Conservation (phyloP, 2,888 invertebrate genomes). For the Zelleria hepariella region DNA sequence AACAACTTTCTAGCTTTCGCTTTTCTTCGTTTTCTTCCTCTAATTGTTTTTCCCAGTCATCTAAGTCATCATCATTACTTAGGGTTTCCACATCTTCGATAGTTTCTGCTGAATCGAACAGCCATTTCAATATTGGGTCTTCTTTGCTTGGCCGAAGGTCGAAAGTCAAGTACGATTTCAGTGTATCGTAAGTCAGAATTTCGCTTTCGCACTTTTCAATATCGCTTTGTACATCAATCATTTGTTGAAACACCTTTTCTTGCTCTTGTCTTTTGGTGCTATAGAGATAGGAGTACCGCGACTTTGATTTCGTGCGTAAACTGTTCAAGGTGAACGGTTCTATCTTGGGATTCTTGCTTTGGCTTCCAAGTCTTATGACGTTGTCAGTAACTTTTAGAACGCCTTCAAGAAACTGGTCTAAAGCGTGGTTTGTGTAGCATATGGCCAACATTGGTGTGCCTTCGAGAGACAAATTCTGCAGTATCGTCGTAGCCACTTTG, state of each 20-base stretch:
- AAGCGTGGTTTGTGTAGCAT: conserved; percentile 88
- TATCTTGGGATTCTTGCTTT: conserved; percentile 73
- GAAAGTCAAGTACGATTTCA: conserved; percentile 33
- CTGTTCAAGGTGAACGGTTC: conserved; percentile 63
- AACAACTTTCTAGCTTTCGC: conserved; percentile 40
- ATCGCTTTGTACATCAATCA: conserved; percentile 46
- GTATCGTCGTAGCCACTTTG: conserved; percentile 78
- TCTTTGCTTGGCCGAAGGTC: conserved; percentile 34
- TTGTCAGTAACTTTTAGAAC: conserved; percentile 69
- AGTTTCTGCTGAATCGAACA: conserved; percentile 33
- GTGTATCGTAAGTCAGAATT: conserved; percentile 36
- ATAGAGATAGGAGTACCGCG: conserved; percentile 47
- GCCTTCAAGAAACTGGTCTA: conserved; percentile 88
- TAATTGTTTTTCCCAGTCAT: conserved; percentile 35
- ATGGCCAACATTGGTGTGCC: conserved; percentile 80
- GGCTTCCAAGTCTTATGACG: conserved; percentile 79
- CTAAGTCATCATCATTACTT: conserved; percentile 19
- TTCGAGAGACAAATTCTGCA: conserved; percentile 72
- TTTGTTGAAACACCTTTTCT: conserved; percentile 41
- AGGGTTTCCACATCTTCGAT: conserved; percentile 14
- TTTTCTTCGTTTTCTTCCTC: conserved; percentile 17
- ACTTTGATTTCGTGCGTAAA: conserved; percentile 42
- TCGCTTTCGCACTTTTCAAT: conserved; percentile 55
- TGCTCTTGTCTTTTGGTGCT: conserved; percentile 39
- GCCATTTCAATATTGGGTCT: conserved; percentile 47